Conservation (phyloP, 2,888 invertebrate genomes). For the Caenorhabditis sp. region DNA sequence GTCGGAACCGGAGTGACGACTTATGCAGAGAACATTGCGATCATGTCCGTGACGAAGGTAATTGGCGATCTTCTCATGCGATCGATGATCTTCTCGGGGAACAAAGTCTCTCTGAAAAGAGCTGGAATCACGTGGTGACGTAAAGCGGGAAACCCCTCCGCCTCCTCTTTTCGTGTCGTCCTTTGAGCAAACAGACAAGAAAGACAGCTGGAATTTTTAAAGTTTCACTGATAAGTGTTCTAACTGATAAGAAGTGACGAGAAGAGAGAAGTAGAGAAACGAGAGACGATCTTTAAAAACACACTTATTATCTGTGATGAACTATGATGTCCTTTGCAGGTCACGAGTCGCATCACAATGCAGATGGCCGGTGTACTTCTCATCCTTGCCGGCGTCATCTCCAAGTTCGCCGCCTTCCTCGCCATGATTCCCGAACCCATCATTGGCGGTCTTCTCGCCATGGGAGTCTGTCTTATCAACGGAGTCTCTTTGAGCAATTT, state of each 20-base stretch:
- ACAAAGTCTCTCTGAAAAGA: not conserved
- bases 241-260: not conserved
- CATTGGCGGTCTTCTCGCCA: constrained; percentile 77
- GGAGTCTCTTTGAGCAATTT: constrained; percentile 77
- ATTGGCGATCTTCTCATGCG: too few relatives aligned
- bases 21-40: constrained; percentile 78
- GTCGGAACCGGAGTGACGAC: constrained; percentile 79
- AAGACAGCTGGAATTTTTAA: not conserved
- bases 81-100: not conserved
- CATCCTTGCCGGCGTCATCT: constrained; percentile 62
- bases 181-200: not conserved
- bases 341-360: constrained; percentile 77
- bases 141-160: not conserved
- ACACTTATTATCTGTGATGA: not conserved
- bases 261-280: not conserved
- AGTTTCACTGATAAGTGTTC: constrained; percentile 9
- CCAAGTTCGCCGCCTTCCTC: constrained; percentile 77
- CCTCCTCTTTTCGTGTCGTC: not conserved
- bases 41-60: constrained; percentile 75
- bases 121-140: constrained; percentile 10
- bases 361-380: constrained; percentile 76
- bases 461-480: constrained; percentile 78
- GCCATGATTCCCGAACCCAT: constrained; percentile 78
- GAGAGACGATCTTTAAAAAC: not conserved
- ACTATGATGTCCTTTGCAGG: constrained; percentile 44